Evolutionary conservation across 2,888 invertebrate genomes (phyloP).

Genomic region (Drosophila kuntzei): DNA sequence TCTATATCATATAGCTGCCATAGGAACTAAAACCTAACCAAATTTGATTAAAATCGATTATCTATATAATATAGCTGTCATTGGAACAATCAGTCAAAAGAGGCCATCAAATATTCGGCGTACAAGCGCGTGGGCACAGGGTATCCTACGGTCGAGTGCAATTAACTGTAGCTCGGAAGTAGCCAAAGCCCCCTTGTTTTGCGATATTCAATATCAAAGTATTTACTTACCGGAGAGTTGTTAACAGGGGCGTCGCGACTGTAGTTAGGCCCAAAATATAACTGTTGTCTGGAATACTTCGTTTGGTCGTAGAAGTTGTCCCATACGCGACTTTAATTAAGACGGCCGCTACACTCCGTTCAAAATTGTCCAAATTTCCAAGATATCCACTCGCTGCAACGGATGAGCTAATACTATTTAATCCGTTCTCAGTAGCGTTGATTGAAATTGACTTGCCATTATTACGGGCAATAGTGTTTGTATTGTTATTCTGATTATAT

Average conservation of each 20-base stretch:
- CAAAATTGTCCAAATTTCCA: slow-evolving; percentile 87
- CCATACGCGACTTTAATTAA: slow-evolving; percentile 90
- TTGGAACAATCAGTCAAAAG: too few species aligned
- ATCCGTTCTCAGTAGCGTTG: slow-evolving; percentile 58
- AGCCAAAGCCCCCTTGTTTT: too few species aligned
- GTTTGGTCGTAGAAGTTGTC: slow-evolving; percentile 88
- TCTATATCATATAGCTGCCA: too few species aligned
- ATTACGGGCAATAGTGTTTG: not conserved
- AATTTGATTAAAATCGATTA: too few species aligned
- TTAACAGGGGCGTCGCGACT: slow-evolving; percentile 88
- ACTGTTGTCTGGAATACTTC: slow-evolving; percentile 88
- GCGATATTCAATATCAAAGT: too few species aligned
- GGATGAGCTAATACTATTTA: slow-evolving; percentile 36
- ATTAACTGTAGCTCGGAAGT: too few species aligned
- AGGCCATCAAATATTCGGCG: too few species aligned
- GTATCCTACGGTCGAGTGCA: too few species aligned
- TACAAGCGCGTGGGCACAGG: too few species aligned
- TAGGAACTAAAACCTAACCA: too few species aligned
- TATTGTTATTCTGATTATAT: slow-evolving; percentile 14
- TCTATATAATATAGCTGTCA: too few species aligned
- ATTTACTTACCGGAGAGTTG: slow-evolving; percentile 87
- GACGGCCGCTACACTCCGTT: slow-evolving; percentile 89
- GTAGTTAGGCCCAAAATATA: slow-evolving; percentile 88
- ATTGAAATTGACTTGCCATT: slow-evolving; percentile 43
- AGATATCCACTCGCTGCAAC: slow-evolving; percentile 84